Conservation (phyloP, 2,797 vertebrate species). For the Sebastes hubbsi region DNA sequence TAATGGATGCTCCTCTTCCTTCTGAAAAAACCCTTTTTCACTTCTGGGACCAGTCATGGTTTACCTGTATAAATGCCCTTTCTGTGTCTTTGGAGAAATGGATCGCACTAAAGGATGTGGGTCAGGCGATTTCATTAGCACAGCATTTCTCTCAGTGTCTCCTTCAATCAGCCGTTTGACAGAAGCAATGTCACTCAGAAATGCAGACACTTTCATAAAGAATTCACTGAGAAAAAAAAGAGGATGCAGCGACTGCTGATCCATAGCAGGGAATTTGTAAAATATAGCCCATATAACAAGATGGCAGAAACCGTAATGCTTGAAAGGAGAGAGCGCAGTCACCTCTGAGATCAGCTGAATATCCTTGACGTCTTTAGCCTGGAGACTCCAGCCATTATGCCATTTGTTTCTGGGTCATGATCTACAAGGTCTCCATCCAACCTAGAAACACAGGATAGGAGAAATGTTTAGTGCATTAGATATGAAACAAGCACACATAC, state of each 20-base stretch:
- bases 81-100: slow-evolving; percentile 77
- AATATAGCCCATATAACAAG: slow-evolving; percentile 60
- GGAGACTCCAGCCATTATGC: slow-evolving; percentile 26
- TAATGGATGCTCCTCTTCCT: slow-evolving; percentile 78
- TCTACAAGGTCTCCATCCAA: slow-evolving; percentile 17
- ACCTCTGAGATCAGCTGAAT: slow-evolving; percentile 67
- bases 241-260: slow-evolving; percentile 47
- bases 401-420: slow-evolving; percentile 49
- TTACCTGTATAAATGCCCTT: slow-evolving; percentile 81
- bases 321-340: slow-evolving; percentile 39
- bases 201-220: slow-evolving; percentile 54
- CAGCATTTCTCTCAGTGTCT: slow-evolving; percentile 70
- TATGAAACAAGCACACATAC: background rate
- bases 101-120: slow-evolving; percentile 76
- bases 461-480: slow-evolving; percentile 14
- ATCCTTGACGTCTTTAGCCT: slow-evolving; percentile 45
- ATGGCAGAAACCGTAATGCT: slow-evolving; percentile 42
- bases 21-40: slow-evolving; percentile 67
- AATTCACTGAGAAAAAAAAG: slow-evolving; percentile 43
- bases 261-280: slow-evolving; percentile 47
- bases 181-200: slow-evolving; percentile 68
- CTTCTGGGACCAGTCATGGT: slow-evolving; percentile 77
- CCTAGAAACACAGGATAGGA: slow-evolving; percentile 55
- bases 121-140: slow-evolving; percentile 79
- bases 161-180: slow-evolving; percentile 70